Evolutionary conservation across 2,888 invertebrate genomes (phyloP).

Genomic region (Archips crataeganus): DNA sequence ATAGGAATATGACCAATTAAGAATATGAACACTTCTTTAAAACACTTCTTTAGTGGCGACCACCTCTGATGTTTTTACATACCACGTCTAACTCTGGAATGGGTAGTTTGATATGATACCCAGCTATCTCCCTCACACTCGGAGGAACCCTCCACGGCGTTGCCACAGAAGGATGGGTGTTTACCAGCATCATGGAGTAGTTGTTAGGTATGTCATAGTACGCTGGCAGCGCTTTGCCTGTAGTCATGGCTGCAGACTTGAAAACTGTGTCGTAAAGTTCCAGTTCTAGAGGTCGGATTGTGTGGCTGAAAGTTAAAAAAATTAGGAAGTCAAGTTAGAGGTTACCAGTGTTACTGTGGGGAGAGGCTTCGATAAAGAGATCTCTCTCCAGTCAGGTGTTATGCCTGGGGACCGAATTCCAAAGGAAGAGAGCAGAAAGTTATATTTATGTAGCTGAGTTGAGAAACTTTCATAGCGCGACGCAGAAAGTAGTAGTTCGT

Average conservation of each 20-base stretch:
- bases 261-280: constrained; percentile 42
- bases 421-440: too few species aligned
- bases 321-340: too few species aligned
- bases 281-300: constrained; percentile 33
- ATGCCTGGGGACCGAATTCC: too few species aligned
- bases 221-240: constrained; percentile 20
- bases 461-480: too few species aligned
- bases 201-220: constrained; percentile 34
- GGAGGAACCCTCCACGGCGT: constrained; percentile 41
- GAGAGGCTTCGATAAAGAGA: too few species aligned
- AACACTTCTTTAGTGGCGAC: too few species aligned
- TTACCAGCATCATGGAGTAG: constrained; percentile 43
- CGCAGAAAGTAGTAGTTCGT: too few species aligned
- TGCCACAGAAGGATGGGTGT: constrained; percentile 41
- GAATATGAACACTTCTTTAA: too few species aligned
- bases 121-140: constrained; percentile 43
- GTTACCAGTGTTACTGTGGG: too few species aligned
- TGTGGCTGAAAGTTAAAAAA: constrained; percentile 15
- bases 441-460: too few species aligned
- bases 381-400: too few species aligned
- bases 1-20: too few species aligned
- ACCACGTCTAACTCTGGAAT: constrained; percentile 34
- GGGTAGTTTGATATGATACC: constrained; percentile 41
- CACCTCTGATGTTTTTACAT: neutral
- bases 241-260: constrained; percentile 37